Conservation (phyloP, 2,888 invertebrate genomes). For the Caenorhabditis becei region DNA sequence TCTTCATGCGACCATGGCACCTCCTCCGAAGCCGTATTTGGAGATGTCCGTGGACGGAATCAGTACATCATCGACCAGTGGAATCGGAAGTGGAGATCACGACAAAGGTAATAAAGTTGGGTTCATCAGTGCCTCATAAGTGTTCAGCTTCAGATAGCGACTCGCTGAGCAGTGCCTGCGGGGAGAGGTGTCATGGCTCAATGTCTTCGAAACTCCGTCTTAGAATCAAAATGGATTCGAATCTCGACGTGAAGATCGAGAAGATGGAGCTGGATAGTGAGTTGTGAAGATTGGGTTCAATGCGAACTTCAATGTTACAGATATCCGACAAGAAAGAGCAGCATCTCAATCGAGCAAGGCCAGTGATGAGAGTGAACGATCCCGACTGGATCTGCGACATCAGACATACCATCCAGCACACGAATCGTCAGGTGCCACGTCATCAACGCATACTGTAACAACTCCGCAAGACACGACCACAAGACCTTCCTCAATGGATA, state of each 20-base stretch:
- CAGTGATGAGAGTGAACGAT: slow-evolving; percentile 60
- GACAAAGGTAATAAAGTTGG: slow-evolving; percentile 41
- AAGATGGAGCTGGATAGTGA: slow-evolving; percentile 71
- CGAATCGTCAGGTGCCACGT: slow-evolving; percentile 54
- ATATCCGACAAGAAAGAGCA: slow-evolving; percentile 71
- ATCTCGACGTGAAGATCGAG: slow-evolving; percentile 71
- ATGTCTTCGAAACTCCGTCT: slow-evolving; percentile 68
- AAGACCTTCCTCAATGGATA: slow-evolving; percentile 68
- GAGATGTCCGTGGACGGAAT: slow-evolving; percentile 70
- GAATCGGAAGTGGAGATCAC: slow-evolving; percentile 62
- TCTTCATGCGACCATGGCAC: slow-evolving; percentile 63
- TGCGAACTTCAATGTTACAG: slow-evolving; percentile 23
- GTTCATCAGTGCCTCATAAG: neutral
- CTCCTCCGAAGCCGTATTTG: slow-evolving; percentile 64
- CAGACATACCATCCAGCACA: slow-evolving; percentile 55
- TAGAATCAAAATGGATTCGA: slow-evolving; percentile 70
- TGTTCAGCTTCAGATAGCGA: slow-evolving; percentile 49
- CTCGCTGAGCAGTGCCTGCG: slow-evolving; percentile 64
- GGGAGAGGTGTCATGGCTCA: slow-evolving; percentile 66
- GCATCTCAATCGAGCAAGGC: slow-evolving; percentile 68
- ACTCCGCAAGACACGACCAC: slow-evolving; percentile 45
- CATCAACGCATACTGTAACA: slow-evolving; percentile 50
- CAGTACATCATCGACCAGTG: slow-evolving; percentile 64
- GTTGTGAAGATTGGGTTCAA: neutral
- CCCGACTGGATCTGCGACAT: slow-evolving; percentile 38